Conservation (phyloP, 2,797 vertebrate genomes). For the Knipowitschia caucasica region DNA sequence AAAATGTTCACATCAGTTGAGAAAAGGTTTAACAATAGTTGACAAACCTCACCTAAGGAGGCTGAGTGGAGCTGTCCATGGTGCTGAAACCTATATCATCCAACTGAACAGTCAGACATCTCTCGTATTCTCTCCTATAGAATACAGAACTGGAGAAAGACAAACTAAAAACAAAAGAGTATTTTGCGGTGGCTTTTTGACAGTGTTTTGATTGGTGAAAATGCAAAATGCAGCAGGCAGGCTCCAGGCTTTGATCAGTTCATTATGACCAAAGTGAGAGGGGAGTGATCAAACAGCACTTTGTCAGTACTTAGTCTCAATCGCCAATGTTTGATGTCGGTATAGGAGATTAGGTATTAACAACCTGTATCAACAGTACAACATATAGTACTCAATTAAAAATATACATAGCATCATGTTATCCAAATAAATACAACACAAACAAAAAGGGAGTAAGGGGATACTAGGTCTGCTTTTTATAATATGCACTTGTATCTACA, state of each 20-base stretch:
- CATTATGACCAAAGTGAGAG: conserved; percentile 6
- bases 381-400: background rate
- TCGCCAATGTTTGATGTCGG: conserved; percentile 1
- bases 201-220: background rate
- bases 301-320: background rate
- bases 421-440: background rate
- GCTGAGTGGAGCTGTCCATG: background rate
- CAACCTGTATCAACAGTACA: background rate
- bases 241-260: conserved; percentile 10
- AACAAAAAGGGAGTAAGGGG: no score
- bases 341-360: background rate
- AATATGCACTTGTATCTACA: no score
- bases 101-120: no score
- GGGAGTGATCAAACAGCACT: conserved; percentile 3
- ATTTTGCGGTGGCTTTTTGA: background rate
- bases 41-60: background rate
- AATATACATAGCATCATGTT: background rate
- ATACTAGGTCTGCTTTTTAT: no score
- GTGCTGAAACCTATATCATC: background rate
- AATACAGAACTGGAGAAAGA: no score
- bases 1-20: no score
- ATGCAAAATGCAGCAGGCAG: background rate
- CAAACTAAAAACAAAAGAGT: background rate
- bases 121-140: no score
- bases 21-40: no score